Evolutionary conservation across 2,113 vertebrate species (phyloP).

Genomic region (Orcinus orca): DNA sequence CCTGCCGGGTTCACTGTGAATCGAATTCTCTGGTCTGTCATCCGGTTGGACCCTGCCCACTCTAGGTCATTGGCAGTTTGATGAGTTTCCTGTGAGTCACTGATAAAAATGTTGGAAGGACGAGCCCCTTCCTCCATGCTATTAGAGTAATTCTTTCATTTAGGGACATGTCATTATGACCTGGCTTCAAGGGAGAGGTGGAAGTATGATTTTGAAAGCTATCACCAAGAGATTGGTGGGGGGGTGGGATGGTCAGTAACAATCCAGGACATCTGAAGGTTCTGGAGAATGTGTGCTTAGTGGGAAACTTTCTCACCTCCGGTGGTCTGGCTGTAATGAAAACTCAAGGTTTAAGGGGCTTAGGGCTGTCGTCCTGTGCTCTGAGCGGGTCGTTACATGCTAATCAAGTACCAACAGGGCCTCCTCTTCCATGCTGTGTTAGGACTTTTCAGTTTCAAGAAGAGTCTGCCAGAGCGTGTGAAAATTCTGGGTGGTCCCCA

Average conservation of each 20-base stretch:
- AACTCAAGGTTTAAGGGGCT: neutral
- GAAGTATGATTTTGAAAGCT: neutral
- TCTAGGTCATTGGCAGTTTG: neutral
- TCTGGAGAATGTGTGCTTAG: neutral
- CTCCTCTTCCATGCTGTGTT: neutral
- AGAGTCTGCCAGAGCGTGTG: neutral
- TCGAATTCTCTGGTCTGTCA: neutral
- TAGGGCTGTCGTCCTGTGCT: fast-evolving
- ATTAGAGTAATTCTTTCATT: neutral
- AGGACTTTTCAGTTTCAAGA: neutral
- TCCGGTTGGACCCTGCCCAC: neutral
- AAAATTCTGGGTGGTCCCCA: neutral
- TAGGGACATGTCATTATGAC: neutral
- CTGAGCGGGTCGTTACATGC: neutral
- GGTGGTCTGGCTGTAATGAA: no score
- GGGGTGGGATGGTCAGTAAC: neutral
- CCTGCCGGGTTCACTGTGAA: neutral
- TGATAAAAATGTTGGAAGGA: neutral
- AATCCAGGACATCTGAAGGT: neutral
- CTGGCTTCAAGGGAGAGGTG: neutral
- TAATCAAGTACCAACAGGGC: neutral
- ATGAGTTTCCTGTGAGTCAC: neutral
- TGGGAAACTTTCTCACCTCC: neutral
- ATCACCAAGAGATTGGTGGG: neutral
- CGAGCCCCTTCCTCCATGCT: neutral